phyloP scores from a whole-genome alignment of 2,888 invertebrate genomes.

The Galeruca laticollis region DNA sequence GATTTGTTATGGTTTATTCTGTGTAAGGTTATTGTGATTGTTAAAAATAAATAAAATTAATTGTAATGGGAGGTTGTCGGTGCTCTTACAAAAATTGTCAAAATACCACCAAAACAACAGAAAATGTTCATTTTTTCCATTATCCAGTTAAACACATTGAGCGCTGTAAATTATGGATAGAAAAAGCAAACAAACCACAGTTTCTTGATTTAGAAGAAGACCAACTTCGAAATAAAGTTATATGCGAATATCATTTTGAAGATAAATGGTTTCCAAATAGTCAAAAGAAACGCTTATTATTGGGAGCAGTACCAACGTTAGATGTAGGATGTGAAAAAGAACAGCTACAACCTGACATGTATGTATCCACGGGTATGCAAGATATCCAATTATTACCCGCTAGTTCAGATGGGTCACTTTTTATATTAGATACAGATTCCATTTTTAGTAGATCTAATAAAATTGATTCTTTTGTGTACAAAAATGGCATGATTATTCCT shows the following conservation, averaged over 20 bases:
- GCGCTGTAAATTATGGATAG: constrained; percentile 72
- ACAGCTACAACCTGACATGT: constrained; percentile 37
- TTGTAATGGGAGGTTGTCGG: constrained; percentile 72
- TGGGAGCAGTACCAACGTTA: constrained; percentile 71
- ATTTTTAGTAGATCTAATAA: constrained; percentile 55
- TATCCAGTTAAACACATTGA: constrained; percentile 73
- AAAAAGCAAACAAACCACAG: constrained; percentile 69
- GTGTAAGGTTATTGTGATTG: neutral
- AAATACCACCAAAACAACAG: constrained; percentile 67
- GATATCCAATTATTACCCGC: constrained; percentile 59
- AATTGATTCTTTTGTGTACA: constrained; percentile 60
- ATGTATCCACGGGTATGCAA: constrained; percentile 40
- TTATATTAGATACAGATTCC: constrained; percentile 60
- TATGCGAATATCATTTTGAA: constrained; percentile 73
- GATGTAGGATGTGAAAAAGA: constrained; percentile 56
- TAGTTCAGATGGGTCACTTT: constrained; percentile 61
- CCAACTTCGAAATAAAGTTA: constrained; percentile 72
- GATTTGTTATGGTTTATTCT: neutral
- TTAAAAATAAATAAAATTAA: neutral
- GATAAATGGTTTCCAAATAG: constrained; percentile 69
- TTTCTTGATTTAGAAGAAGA: constrained; percentile 71
- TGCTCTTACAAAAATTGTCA: constrained; percentile 72
- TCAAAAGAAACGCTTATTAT: constrained; percentile 70
- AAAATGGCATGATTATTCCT: constrained; percentile 59
- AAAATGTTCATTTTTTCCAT: constrained; percentile 71